A percentile compares a stretch with the other conserved stretches of the same genome.
phyloP scores from a whole-genome alignment of 2,113 vertebrate species.

The Stomatorhinus ivindoensis region DNA sequence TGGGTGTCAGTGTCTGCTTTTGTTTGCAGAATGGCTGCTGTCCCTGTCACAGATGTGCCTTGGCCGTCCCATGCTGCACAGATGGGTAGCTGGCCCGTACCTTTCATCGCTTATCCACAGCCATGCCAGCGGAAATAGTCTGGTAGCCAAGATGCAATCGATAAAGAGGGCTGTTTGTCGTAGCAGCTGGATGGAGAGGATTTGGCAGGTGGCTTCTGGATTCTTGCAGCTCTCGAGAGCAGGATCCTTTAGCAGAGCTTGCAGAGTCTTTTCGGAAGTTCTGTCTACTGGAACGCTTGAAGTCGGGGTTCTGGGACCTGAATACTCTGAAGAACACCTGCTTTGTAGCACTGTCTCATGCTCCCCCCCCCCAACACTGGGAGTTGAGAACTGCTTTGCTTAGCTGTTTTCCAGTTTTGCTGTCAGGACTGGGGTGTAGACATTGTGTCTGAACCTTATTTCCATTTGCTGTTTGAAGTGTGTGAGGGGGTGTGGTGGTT shows the following conservation, averaged over 20 bases:
- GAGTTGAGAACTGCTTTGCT: not conserved
- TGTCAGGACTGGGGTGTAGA: not conserved
- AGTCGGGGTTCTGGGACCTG: not conserved
- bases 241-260: not conserved
- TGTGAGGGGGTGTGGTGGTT: not conserved
- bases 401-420: not conserved
- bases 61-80: not conserved
- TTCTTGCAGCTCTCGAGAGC: slow-evolving; percentile 1
- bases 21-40: not conserved
- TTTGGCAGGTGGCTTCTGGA: not conserved
- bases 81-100: not conserved
- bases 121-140: not conserved
- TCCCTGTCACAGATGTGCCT: not conserved
- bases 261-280: not conserved
- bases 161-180: slow-evolving; percentile 9
- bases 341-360: not conserved
- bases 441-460: not conserved
- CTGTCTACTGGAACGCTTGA: not conserved
- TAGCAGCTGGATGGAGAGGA: slow-evolving; percentile 4
- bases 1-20: not conserved
- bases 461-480: not conserved
- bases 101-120: not conserved
- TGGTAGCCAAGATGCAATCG: not conserved
- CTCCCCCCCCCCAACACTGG: not conserved
- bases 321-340: not conserved